These are phyloP conservation scores for Poecile atricapillus DNA, from an alignment of 2,113 vertebrate species.

Conservation along the genomic window DNA sequence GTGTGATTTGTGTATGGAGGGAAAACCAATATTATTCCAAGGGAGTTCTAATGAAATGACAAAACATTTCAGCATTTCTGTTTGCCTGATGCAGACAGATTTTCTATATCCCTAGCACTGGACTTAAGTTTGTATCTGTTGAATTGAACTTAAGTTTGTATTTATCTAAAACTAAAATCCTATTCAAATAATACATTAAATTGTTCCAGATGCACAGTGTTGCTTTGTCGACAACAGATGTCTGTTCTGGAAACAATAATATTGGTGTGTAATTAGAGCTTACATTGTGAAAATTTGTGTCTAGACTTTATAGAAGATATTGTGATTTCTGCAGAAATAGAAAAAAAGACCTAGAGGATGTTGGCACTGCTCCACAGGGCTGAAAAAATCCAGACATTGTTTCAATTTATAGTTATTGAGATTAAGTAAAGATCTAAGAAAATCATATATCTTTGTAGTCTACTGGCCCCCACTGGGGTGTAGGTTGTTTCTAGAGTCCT, in stretches of 20 bases:
- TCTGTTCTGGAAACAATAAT: not conserved
- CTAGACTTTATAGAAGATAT: not conserved
- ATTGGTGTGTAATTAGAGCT: not conserved
- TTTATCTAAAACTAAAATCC: not conserved
- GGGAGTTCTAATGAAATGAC: not conserved
- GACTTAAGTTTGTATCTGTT: not conserved
- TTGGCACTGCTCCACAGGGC: not conserved
- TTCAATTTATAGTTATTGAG: not conserved
- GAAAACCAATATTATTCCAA: not conserved
- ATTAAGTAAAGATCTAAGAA: not conserved
- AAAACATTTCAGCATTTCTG: not conserved
- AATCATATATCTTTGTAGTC: accelerated
- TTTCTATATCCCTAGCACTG: not conserved
- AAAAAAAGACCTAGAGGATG: not conserved
- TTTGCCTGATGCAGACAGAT: not conserved
- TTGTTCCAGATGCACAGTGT: not conserved
- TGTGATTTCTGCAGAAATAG: not conserved
- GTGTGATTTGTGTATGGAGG: not conserved
- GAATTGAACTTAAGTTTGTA: not conserved
- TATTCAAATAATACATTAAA: not conserved
- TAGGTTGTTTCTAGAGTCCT: not conserved
- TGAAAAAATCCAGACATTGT: not conserved
- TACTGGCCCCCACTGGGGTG: not conserved
- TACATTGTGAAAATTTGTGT: not conserved
- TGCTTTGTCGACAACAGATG: not conserved